Base-by-base conservation (phyloP, 2,797 vertebrate species). In the Xenentodon cancila region DNA sequence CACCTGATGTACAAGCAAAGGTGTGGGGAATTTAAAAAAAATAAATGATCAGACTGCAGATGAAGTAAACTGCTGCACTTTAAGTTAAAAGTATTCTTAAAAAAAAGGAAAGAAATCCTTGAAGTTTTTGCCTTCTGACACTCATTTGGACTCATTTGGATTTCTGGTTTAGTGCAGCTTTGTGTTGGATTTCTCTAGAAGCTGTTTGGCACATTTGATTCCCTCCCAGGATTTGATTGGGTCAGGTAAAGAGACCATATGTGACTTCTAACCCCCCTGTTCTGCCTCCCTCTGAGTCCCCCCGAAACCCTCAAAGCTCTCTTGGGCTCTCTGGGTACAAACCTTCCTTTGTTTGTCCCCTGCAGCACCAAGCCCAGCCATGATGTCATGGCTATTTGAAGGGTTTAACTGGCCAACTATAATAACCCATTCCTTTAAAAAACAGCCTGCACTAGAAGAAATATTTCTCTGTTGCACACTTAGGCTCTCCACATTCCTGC, bases 351-450 rank as follows among this genome's bases (percentile, higher is more conserved):
- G 91, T 93, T 88, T 88, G 89, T 91, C 89, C 88, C 91, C 86
- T 85, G 77, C 81, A 89, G 85, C 88, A 85, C 76, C 70, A 68
- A 77, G 88, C 85, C 81, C 84, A 89, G 87, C 75, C 85, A 91
- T 93, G 92, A 93, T 92, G 91, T 93, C 91, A 93, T 91, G 88
- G 84, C 89, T 92, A 89, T 92, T 92, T 92, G 88, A 86, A 88
- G 81, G 88, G 56, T 90, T 92, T 90, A 91, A 92, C 87, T 84
- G 87, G 91, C 92, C 91, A 92, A 93, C 90, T 90, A 93, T 93
- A 93, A 93, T 93, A 93, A 92, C 88, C 91, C 87, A 89, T 92
- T 91, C 90, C 85, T 88, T 88, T 81, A 86, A 88, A 91, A 89
- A 91, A 91, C 83, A 86, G 80, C 81, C 87, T 88, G 73, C 77